These are phyloP conservation scores for Probaryconus sp. DNA, from an alignment of 1,140 invertebrate species.

Conservation along the genomic window DNA sequence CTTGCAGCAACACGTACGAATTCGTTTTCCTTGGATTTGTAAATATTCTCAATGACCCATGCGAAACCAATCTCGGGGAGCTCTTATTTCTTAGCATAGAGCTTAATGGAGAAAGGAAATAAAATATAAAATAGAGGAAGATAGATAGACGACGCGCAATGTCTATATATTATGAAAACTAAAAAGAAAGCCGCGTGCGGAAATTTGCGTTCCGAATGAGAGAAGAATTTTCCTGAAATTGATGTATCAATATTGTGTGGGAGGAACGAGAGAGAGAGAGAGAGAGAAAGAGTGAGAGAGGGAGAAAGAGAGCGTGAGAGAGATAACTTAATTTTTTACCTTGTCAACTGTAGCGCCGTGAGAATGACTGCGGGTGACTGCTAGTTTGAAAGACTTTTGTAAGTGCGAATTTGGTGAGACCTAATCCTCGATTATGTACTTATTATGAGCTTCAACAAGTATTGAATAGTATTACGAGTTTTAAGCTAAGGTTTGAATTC, in stretches of 20 bases:
- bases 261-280: conserved; percentile 11
- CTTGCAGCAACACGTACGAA: conserved; percentile 22
- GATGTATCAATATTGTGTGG: conserved; percentile 26
- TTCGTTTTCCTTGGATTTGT: conserved; percentile 42
- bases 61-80: conserved; percentile 16
- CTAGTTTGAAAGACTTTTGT: conserved; percentile 22
- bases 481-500: conserved; percentile 60
- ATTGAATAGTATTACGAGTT: conserved; percentile 75
- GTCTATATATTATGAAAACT: conserved; percentile 50
- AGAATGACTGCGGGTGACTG: conserved; percentile 32
- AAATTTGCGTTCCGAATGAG: conserved; percentile 55
- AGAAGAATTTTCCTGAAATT: conserved; percentile 45
- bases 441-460: conserved; percentile 78
- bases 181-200: conserved; percentile 35
- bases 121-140: conserved; percentile 22
- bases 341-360: conserved; percentile 38
- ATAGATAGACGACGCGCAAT: conserved; percentile 45
- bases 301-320: conserved; percentile 21
- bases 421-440: conserved; percentile 75
- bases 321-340: conserved; percentile 74
- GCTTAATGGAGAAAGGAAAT: conserved; percentile 39
- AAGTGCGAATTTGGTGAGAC: conserved; percentile 62
- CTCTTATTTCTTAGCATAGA: conserved; percentile 33
- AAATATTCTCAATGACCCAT: conserved; percentile 38
- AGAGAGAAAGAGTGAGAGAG: conserved; percentile 30